These are phyloP conservation scores for Pogonomyrmex barbatus DNA, from an alignment of 1,140 invertebrate genomes.

Conservation along the genomic window DNA sequence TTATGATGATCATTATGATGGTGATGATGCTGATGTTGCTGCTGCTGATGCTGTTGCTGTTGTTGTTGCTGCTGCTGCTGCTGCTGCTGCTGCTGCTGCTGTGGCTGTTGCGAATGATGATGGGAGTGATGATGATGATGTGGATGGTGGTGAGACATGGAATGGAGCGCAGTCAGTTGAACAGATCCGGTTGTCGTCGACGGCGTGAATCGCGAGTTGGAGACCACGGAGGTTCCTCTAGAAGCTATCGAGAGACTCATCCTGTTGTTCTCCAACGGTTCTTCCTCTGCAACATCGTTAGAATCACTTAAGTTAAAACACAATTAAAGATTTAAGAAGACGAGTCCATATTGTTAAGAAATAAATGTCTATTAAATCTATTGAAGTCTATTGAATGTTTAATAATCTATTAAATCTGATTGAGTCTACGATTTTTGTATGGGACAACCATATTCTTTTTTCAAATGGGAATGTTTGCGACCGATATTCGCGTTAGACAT, in stretches of 20 bases:
- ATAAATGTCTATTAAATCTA: not conserved
- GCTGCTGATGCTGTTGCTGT: slow-evolving; percentile 55
- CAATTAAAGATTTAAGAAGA: not conserved
- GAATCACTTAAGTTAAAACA: not conserved
- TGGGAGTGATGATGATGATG: slow-evolving; percentile 67
- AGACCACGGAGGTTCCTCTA: slow-evolving; percentile 80
- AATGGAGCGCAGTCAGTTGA: slow-evolving; percentile 75
- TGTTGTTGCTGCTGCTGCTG: slow-evolving; percentile 59
- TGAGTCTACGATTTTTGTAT: not conserved
- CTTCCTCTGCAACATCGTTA: slow-evolving; percentile 82
- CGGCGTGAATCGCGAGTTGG: slow-evolving; percentile 77
- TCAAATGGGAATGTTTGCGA: too few relatives aligned
- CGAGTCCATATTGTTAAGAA: not conserved
- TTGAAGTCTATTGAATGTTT: too few relatives aligned
- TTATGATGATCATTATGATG: slow-evolving; percentile 81
- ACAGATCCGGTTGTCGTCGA: slow-evolving; percentile 71
- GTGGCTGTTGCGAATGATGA: slow-evolving; percentile 66
- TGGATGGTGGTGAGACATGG: slow-evolving; percentile 67
- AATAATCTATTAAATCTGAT: too few relatives aligned
- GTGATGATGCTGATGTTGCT: slow-evolving; percentile 72
- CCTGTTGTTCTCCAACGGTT: slow-evolving; percentile 81
- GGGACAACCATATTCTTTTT: too few relatives aligned
- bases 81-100: slow-evolving; percentile 57
- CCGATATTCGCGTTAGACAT: too few relatives aligned
- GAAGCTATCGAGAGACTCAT: slow-evolving; percentile 75